Evolutionary conservation across 2,113 vertebrate species (phyloP), one percentile per base, ranked within the genome.

Genomic region (Danio rerio): DNA sequence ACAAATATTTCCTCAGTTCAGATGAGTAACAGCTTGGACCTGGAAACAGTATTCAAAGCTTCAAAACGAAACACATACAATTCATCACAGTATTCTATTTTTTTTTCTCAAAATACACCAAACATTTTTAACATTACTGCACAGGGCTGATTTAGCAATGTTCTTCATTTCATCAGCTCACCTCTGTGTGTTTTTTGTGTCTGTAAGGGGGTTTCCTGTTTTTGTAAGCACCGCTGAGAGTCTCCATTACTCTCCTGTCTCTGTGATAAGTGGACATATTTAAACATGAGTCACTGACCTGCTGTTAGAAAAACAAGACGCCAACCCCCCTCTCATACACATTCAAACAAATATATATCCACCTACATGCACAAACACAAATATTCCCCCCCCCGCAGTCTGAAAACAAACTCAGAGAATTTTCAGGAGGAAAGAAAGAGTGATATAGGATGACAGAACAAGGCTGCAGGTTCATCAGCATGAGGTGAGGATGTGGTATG

Each of bases 261-360:
- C 75, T 80, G 66, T 82, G 84, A 75, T 81, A 84, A 86, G 86
- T 73, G 75, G 69, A 66, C 86, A 84, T 81, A 73, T 83, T 82
- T 81, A 83, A 82, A 86, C 70, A 84, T 83, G 85, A 86, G 82
- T 84, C 81, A 86, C 84, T 61, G 53, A 59, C 75, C 83, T 80
- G 56, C 7, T 84, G 53, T 81, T 70, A 62, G 62, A 85, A 65
- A 81, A 80, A 80, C 81, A 81, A 71, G 68, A 31, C 45, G 56
- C n/a, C 18, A 16, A 12, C 75, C 20, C 53, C 40, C n/a, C 6
- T 45, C 63, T 12, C 40, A 53, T 53, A 63, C 47, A 49, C 55
- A 20, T 47, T 13, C 6, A 75, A 40, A 47, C 56, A 42, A 5
- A 43, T 12, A 45, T 10, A 47, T 10, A 45, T 5, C 9, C 65